Base-by-base conservation (phyloP, 2,888 invertebrate species). In the Xestoiulus laeticollis region DNA sequence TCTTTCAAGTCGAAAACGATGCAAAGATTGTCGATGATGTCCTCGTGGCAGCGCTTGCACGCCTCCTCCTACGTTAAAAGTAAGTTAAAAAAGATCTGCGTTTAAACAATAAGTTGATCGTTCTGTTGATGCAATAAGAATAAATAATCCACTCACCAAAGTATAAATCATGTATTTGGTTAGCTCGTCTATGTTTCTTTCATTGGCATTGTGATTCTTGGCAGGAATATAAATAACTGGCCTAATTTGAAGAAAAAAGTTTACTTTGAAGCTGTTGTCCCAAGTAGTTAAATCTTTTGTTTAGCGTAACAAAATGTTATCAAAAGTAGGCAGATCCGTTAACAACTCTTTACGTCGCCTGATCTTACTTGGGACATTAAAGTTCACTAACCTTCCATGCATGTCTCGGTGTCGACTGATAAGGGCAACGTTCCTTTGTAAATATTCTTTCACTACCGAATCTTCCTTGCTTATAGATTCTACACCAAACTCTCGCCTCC, bases 181-280 rank as follows among this genome's bases (percentile, higher is more conserved):
- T 84, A 96, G 92, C 89, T 96, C 95, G 91, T 96, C 95, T 90
- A 96, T 95, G 91, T 95, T 94, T 90, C 96, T 93, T 86, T 95
- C 95, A 88, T 91, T 91, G 16, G 94, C 94, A 90, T 93, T 95
- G 91, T 96, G 96, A 91, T 96, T 95, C 91, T 95, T 95, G 16
- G 95, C 95, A 89, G 96, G 95, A 91, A 96, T 96, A 91, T 96
- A 96, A 88, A 96, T 93, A 88, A 96, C 95, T 26, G 96, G 96
- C 89, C 96, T 93, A 89, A 22, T 33, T 85, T 2, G 22, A 22
- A 87, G 19, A n/a, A 87, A 87, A 85, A 84, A 87, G 44, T 38
- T 32, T 14, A 84, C n/a, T n/a, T n/a, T n/a, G n/a, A n/a, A n/a
- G n/a, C n/a, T n/a, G n/a, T n/a, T n/a, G n/a, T n/a, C n/a, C n/a